These are phyloP conservation scores for Phenganax subtilis DNA, from an alignment of 92 coral and sea anemone genomes.

Conservation along the genomic window DNA sequence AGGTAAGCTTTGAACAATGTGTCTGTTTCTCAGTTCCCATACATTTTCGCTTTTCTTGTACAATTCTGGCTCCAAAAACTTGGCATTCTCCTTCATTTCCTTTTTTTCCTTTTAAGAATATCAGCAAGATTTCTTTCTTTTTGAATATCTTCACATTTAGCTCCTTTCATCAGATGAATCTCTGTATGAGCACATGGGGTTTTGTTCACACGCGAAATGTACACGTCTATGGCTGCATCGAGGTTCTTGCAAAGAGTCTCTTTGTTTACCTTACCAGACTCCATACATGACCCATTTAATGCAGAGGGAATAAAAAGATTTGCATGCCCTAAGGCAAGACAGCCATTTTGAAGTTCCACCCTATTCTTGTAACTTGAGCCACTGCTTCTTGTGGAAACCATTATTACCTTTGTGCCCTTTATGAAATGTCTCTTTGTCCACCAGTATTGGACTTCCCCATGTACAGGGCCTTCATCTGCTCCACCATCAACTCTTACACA, in stretches of 20 bases:
- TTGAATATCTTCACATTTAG: conserved; percentile 29
- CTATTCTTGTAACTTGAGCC: conserved; percentile 38
- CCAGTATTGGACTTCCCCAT: conserved; percentile 32
- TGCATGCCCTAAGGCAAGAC: conserved; percentile 45
- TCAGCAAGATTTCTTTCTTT: conserved; percentile 22
- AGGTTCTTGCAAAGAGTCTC: conserved; percentile 32
- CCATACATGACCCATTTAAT: conserved; percentile 30
- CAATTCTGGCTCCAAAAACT: conserved; percentile 22
- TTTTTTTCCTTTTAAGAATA: conserved; percentile 8
- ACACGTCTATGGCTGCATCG: conserved; percentile 30
- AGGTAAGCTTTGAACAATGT: conserved; percentile 33
- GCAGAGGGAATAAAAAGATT: conserved; percentile 42
- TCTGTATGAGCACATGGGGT: conserved; percentile 37
- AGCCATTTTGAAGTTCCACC: conserved; percentile 51
- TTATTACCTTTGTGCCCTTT: conserved; percentile 27
- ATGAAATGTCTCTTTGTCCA: conserved; percentile 45
- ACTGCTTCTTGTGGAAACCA: conserved; percentile 47
- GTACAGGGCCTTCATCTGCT: conserved; percentile 55
- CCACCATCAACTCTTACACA: conserved; percentile 54
- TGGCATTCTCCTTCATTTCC: conserved; percentile 8
- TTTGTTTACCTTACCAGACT: conserved; percentile 26
- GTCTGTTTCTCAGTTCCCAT: conserved; percentile 33
- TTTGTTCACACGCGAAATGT: conserved; percentile 23
- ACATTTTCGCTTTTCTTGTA: conserved; percentile 24
- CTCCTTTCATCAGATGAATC: conserved; percentile 35